Evolutionary conservation across 2,888 invertebrate genomes (phyloP), one percentile per base, ranked within the genome.

Genomic region (Furcula furcula): DNA sequence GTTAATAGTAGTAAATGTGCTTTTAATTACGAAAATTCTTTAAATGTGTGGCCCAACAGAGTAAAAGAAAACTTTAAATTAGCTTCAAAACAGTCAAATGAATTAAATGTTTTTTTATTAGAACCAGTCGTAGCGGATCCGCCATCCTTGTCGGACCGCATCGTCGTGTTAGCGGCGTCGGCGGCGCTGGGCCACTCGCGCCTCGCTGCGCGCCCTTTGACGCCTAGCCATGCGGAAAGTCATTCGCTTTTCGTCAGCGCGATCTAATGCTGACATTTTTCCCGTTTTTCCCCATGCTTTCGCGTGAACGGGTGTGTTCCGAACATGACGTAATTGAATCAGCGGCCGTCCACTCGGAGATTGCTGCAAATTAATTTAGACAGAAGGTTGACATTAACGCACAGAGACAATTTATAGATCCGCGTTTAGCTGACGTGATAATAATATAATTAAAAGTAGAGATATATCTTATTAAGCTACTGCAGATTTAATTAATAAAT

Each of bases 291-390:
- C 83, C 82, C 76, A 65, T 76, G 77, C 76, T 73, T 73, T 73
- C 80, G 76, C 77, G 65, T 76, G 77, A 73, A 54, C 76, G 76
- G 55, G 62, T 68, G 67, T 74, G 68, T 65, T 71, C 67, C 70
- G 69, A 81, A 77, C 68, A 76, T 75, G 75, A 76, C 73, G 72
- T 86, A 86, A 87, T 87, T 86, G 85, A 86, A 87, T 87, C 78
- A 80, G 65, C 56, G 60, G 56, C 56, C 66, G 52, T 58, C 52
- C 53, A 52, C 57, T 40, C 42, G 44, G 62, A 60, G 64, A 72
- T 71, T 69, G 72, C 68, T 71, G 55, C 71, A 73, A 82, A 87
- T 87, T 83, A 83, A 86, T 78, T 69, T 63, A 59, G 83, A 83
- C 83, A 69, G 69, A 67, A n/a, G 63, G 58, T 28, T 18, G 26